Conservation (phyloP, 2,888 invertebrate species). For the Abscondita cerata region DNA sequence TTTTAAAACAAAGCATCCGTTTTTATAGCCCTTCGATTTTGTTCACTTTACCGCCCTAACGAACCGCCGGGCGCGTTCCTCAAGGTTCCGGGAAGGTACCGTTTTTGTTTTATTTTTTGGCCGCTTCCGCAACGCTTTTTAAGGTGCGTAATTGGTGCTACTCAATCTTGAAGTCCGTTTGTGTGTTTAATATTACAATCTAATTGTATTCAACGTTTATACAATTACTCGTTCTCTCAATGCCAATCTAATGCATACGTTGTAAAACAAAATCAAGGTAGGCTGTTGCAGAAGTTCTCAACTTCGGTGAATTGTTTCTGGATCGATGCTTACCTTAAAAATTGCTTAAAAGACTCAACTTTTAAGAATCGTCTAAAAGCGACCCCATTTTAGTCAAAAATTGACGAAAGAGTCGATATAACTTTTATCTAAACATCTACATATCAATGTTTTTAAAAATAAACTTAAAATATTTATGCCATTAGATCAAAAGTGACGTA, state of each 20-base stretch:
- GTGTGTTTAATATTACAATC: slow-evolving; percentile 51
- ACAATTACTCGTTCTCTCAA: slow-evolving; percentile 54
- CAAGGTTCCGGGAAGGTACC: not conserved
- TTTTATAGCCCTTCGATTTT: slow-evolving; percentile 41
- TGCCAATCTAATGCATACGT: slow-evolving; percentile 51
- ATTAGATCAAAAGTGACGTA: too few species aligned
- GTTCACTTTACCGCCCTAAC: too few species aligned
- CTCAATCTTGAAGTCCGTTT: slow-evolving; percentile 43
- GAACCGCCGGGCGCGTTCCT: too few species aligned
- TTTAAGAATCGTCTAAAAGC: too few species aligned
- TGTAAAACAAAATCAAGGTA: slow-evolving; percentile 51
- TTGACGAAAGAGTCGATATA: too few species aligned
- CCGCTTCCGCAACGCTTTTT: slow-evolving; percentile 20
- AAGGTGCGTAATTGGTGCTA: slow-evolving; percentile 35
- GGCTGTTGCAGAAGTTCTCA: slow-evolving; percentile 28
- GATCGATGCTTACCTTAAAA: too few species aligned
- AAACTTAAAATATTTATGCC: too few species aligned
- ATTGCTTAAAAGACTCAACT: too few species aligned
- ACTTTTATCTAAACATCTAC: too few species aligned
- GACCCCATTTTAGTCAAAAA: too few species aligned
- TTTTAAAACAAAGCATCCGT: slow-evolving; percentile 46
- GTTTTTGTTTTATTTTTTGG: not conserved
- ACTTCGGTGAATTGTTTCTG: too few species aligned
- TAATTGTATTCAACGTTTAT: slow-evolving; percentile 54
- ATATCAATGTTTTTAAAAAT: too few species aligned